Percentiles rank a stretch among this genome's conserved stretches.
phyloP scores from a whole-genome alignment of 1,140 invertebrate genomes.

The Drosophila virilis region DNA sequence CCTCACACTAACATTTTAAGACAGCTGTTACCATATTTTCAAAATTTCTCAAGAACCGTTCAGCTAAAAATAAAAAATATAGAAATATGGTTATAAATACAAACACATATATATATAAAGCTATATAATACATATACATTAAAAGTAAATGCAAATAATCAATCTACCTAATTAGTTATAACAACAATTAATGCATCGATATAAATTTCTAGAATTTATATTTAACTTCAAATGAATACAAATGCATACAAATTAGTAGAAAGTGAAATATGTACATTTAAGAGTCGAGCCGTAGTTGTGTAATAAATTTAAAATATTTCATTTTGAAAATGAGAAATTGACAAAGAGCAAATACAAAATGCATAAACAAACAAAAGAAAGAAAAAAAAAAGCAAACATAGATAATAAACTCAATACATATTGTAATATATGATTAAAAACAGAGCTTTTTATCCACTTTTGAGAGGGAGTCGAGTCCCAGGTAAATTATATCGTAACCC shows the following conservation, averaged over 20 bases:
- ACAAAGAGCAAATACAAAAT: conserved; percentile 54
- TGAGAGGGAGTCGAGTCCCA: neutral
- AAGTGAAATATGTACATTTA: conserved; percentile 67
- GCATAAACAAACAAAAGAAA: conserved; percentile 35
- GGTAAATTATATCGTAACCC: neutral
- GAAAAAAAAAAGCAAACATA: conserved; percentile 52
- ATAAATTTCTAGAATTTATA: conserved; percentile 79
- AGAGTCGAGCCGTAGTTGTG: conserved; percentile 51
- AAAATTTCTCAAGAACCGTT: conserved; percentile 40
- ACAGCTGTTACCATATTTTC: conserved; percentile 31
- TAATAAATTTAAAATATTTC: conserved; percentile 42
- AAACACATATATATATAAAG: conserved; percentile 18
- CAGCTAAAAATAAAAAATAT: conserved; percentile 25
- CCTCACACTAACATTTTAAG: conserved; percentile 38
- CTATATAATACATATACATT: conserved; percentile 25
- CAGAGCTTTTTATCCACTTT: conserved; percentile 1
- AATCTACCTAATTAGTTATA: conserved; percentile 79
- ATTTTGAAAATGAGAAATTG: conserved; percentile 46
- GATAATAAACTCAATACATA: conserved; percentile 73
- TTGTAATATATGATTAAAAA: conserved; percentile 73
- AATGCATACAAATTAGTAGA: conserved; percentile 72
- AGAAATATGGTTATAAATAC: conserved; percentile 20
- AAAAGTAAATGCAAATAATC: conserved; percentile 65
- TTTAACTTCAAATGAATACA: conserved; percentile 61
- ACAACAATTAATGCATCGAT: conserved; percentile 52